Conservation (phyloP, 1,140 invertebrate species). For the Capitella teleta region DNA sequence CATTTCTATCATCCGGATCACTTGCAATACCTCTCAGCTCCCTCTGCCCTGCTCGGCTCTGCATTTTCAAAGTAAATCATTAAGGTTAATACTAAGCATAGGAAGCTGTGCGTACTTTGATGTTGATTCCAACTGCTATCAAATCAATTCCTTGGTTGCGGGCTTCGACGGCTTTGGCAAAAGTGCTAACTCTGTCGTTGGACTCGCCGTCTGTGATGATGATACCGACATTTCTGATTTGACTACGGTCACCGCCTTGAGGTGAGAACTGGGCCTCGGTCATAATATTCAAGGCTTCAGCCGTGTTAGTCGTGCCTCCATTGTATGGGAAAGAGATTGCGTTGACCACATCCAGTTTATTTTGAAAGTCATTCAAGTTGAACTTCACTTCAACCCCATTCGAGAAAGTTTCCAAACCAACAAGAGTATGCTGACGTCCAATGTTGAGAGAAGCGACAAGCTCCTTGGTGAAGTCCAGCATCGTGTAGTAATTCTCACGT, state of each 20-base stretch:
- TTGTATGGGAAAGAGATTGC: constrained; percentile 23
- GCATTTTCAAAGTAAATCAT: too few relatives aligned
- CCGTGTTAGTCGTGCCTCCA: constrained; percentile 15
- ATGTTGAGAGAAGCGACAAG: constrained; percentile 9
- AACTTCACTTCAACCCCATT: constrained; percentile 21
- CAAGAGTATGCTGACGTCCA: constrained; percentile 2
- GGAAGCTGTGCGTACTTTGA: not conserved
- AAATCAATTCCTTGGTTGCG: constrained; percentile 3
- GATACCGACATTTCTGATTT: constrained; percentile 26
- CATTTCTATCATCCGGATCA: constrained; percentile 6
- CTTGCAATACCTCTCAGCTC: constrained; percentile 3
- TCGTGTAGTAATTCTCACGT: not conserved
- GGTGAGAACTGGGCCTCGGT: constrained; percentile 15
- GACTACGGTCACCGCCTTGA: constrained; percentile 19
- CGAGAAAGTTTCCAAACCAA: constrained; percentile 28
- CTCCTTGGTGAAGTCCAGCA: constrained; percentile 5
- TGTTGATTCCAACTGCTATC: not conserved
- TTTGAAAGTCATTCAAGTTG: constrained; percentile 25
- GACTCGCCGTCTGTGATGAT: constrained; percentile 32
- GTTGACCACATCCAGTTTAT: constrained; percentile 17
- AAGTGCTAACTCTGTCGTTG: constrained; percentile 14
- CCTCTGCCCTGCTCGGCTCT: not conserved
- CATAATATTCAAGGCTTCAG: constrained; percentile 3
- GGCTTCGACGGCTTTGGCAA: constrained; percentile 1
- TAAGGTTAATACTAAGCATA: not conserved